Evolutionary conservation across 2,113 vertebrate species (phyloP), one percentile per base, ranked within the genome.

Genomic region (Serinus canaria): DNA sequence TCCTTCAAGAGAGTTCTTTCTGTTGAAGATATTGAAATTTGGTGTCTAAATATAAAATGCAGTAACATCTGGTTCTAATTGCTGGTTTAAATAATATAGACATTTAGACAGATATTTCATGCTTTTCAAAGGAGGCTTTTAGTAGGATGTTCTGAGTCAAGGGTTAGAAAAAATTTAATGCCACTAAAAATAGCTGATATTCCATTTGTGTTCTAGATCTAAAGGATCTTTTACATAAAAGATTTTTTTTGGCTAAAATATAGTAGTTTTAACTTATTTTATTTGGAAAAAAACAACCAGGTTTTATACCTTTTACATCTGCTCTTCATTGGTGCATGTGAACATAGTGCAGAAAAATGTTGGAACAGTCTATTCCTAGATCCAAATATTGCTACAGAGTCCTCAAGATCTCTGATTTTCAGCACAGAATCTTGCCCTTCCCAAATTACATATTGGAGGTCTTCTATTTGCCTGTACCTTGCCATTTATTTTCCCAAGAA

Each of bases 21-120:
- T 97, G 97, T 98, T 96, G 95, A 97, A 97, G 97, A 96, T 96
- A 96, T 60, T 98, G 96, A 98, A 98, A 98, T 97, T 96, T 97
- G 43, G 67, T 97, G 43, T 98, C 97, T 98, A 98, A 98, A 98
- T 98, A 98, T 98, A 98, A 98, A 98, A 92, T 93, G 96, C 93
- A 92, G 78, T 96, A 98, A 96, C 97, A 98, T 98, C 98, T 98
- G 97, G 91, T 98, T 95, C 95, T 98, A 98, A 98, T 98, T 98
- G 96, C 97, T 94, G 79, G 97, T 97, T 98, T 98, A 96, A 98
- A 97, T 98, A 96, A 96, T 97, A 98, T 77, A 98, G 97, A 97
- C 92, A 77, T 83, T 77, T 90, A 98, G 96, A 97, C 90, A 97
- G 95, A 44, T 94, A 86, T 96, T 96, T 97, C 75, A 87, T 96